Conservation (phyloP, 2,888 invertebrate species). For the Drosophila siamana region DNA sequence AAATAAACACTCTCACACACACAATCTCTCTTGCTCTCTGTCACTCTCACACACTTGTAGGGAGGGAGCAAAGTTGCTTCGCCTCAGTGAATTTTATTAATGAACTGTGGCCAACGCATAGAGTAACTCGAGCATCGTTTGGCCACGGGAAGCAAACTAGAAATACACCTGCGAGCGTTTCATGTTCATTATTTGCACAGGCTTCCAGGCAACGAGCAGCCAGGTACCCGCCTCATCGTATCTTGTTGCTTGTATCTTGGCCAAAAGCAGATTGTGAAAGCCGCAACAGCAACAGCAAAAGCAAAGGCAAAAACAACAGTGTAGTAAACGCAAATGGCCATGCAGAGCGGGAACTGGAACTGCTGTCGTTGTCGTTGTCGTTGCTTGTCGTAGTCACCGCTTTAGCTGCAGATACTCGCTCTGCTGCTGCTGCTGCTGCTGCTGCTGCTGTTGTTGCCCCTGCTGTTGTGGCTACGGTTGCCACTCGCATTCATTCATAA, state of each 20-base stretch:
- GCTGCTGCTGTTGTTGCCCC: slow-evolving; percentile 27
- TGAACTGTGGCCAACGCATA: slow-evolving; percentile 71
- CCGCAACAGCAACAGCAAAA: slow-evolving; percentile 52
- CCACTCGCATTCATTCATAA: slow-evolving; percentile 79
- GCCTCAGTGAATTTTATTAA: slow-evolving; percentile 78
- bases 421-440: slow-evolving; percentile 39
- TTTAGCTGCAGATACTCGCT: not conserved
- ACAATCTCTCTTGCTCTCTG: not conserved
- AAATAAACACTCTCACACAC: slow-evolving; percentile 17
- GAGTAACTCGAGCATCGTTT: slow-evolving; percentile 65
- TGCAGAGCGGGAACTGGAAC: slow-evolving; percentile 56
- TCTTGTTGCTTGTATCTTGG: slow-evolving; percentile 55
- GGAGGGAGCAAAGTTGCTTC: slow-evolving; percentile 60
- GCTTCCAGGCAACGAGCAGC: slow-evolving; percentile 33
- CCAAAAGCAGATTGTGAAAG: slow-evolving; percentile 72
- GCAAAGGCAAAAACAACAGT: slow-evolving; percentile 26
- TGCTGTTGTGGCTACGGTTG: slow-evolving; percentile 51
- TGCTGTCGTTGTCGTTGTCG: slow-evolving; percentile 28
- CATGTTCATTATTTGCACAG: slow-evolving; percentile 68
- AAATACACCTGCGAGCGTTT: slow-evolving; percentile 71
- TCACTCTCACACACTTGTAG: not conserved
- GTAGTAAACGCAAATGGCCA: slow-evolving; percentile 76
- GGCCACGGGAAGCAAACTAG: slow-evolving; percentile 64
- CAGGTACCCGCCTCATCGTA: slow-evolving; percentile 57
- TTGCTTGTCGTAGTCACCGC: slow-evolving; percentile 16